Conservation (phyloP, 2,888 invertebrate genomes). For the Archips crataeganus region DNA sequence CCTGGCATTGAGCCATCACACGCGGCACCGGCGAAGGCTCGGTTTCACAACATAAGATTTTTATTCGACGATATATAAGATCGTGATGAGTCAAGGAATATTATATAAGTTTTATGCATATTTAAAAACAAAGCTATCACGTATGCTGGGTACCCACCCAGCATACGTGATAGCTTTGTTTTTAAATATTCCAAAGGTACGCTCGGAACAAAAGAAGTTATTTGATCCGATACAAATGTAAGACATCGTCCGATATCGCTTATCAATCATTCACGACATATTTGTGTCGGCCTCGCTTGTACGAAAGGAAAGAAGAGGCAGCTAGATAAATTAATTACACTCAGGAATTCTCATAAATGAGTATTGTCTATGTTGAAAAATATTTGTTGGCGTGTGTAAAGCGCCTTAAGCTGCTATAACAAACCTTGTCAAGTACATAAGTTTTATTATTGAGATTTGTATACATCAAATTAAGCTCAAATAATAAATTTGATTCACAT, state of each 20-base stretch:
- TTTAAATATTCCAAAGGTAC: background rate
- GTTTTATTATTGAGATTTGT: background rate
- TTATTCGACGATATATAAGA: background rate
- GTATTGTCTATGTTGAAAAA: background rate
- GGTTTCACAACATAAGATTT: constrained; percentile 42
- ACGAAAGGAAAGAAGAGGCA: background rate
- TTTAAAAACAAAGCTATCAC: background rate
- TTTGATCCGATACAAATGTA: constrained; percentile 6
- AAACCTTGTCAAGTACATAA: too few relatives aligned
- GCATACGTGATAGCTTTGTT: background rate
- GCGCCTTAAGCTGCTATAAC: too few relatives aligned
- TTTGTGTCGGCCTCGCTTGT: background rate
- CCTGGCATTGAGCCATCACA: constrained; percentile 54
- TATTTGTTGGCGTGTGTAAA: background rate
- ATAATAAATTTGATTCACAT: background rate
- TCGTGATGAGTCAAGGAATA: constrained; percentile 1
- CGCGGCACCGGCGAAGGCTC: constrained; percentile 54
- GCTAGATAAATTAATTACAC: constrained; percentile 5
- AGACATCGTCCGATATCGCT: constrained; percentile 13
- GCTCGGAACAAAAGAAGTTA: background rate
- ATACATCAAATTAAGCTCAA: background rate
- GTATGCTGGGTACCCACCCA: background rate
- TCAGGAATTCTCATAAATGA: constrained; percentile 5
- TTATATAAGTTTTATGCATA: constrained; percentile 10
- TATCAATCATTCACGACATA: constrained; percentile 22